A percentile compares a stretch with the other conserved stretches of the same genome.
Evolutionary conservation across 2,113 vertebrate genomes (phyloP).

Genomic region (Lota lota): DNA sequence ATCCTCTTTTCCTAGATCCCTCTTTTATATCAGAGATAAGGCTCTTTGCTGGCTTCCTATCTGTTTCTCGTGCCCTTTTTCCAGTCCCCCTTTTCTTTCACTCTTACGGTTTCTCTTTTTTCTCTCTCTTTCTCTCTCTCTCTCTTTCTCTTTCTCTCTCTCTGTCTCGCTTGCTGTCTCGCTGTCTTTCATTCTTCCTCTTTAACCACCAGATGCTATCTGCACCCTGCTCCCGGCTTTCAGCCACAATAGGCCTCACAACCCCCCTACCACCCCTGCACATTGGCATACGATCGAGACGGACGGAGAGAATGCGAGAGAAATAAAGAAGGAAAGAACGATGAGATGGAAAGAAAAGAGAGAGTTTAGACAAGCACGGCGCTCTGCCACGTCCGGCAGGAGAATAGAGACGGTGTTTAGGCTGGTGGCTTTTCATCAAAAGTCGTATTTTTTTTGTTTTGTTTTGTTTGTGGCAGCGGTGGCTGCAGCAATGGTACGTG

Average conservation of each 20-base stretch:
- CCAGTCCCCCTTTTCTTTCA: not conserved
- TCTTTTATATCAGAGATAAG: slow-evolving; percentile 19
- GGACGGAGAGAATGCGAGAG: slow-evolving; percentile 33
- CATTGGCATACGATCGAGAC: slow-evolving; percentile 41
- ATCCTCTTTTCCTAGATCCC: slow-evolving; percentile 1
- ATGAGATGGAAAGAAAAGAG: not conserved
- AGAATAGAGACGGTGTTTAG: slow-evolving; percentile 53
- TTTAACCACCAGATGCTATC: slow-evolving; percentile 61
- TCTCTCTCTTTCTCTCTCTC: not conserved
- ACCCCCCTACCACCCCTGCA: not conserved
- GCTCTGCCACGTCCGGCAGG: slow-evolving; percentile 11
- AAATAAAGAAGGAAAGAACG: slow-evolving; percentile 11
- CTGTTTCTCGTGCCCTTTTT: slow-evolving; percentile 10
- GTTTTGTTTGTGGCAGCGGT: slow-evolving; percentile 18
- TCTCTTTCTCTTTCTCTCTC: slow-evolving; percentile 10
- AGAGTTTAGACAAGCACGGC: slow-evolving; percentile 35
- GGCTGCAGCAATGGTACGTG: slow-evolving; percentile 35
- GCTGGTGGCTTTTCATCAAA: slow-evolving; percentile 55
- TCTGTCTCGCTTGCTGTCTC: not conserved
- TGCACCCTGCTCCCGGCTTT: slow-evolving; percentile 33
- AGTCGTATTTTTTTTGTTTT: slow-evolving; percentile 48
- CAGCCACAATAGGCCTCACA: slow-evolving; percentile 55
- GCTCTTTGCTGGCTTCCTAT: slow-evolving; percentile 34
- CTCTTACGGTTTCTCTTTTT: too few relatives aligned
- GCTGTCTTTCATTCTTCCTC: slow-evolving; percentile 12